A percentile compares a stretch with the other conserved stretches of the same genome.
phyloP scores from a whole-genome alignment of 1,140 invertebrate species.

The Bombus vancouverensis region DNA sequence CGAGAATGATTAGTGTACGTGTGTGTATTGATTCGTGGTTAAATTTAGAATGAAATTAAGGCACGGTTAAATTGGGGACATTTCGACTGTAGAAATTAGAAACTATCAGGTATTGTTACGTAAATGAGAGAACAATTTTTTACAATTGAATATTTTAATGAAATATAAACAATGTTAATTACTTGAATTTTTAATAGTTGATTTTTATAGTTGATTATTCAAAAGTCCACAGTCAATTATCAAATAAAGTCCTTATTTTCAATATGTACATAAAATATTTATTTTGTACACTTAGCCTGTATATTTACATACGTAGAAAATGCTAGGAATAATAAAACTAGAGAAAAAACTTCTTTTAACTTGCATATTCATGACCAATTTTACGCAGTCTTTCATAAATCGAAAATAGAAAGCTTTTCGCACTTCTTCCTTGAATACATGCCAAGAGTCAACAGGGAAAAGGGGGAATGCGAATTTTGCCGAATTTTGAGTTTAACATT shows the following conservation, averaged over 20 bases:
- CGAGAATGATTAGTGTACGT: neutral
- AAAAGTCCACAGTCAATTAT: neutral
- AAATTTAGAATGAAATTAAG: slow-evolving; percentile 11
- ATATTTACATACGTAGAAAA: neutral
- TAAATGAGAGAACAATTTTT: neutral
- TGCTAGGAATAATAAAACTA: neutral
- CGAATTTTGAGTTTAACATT: no score
- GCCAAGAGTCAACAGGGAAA: no score
- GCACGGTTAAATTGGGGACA: no score
- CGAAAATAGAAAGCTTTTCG: neutral
- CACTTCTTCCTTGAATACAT: no score
- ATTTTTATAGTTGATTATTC: neutral
- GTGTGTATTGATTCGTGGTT: neutral
- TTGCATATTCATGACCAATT: neutral
- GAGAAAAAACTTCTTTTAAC: no score
- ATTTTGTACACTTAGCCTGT: neutral
- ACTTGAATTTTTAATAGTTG: neutral
- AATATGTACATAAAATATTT: neutral
- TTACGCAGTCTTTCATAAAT: neutral
- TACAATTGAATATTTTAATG: neutral
- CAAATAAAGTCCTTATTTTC: neutral
- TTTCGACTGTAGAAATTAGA: neutral
- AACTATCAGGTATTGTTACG: neutral
- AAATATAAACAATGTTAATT: neutral
- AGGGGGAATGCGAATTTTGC: no score